Evolutionary conservation across 2,797 vertebrate genomes (phyloP).

Genomic region (Helostoma temminkii): DNA sequence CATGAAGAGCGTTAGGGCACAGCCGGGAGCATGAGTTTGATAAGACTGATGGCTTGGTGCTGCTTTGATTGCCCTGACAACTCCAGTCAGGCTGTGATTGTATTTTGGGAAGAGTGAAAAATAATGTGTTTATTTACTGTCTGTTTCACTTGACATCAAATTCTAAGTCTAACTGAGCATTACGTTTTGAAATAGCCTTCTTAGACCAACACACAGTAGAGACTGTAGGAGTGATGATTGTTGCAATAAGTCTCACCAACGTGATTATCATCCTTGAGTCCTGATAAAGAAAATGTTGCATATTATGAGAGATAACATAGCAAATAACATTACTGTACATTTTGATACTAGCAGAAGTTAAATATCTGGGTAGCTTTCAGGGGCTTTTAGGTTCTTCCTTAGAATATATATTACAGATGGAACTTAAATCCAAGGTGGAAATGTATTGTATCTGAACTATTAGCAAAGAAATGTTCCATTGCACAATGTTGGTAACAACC

Average conservation of each 20-base stretch:
- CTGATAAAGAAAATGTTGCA: conserved; percentile 38
- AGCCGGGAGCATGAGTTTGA: conserved; percentile 64
- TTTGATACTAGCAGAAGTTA: conserved; percentile 70
- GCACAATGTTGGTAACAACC: conserved; percentile 66
- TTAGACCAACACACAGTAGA: conserved; percentile 44
- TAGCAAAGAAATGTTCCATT: conserved; percentile 56
- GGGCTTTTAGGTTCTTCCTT: conserved; percentile 45
- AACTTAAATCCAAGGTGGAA: conserved; percentile 49
- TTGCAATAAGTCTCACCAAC: conserved; percentile 38
- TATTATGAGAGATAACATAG: conserved; percentile 53
- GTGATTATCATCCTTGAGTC: conserved; percentile 46
- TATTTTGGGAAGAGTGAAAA: conserved; percentile 34
- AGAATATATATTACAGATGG: conserved; percentile 54
- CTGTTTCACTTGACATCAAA: conserved; percentile 55
- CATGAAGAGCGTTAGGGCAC: conserved; percentile 46
- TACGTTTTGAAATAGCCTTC: conserved; percentile 47
- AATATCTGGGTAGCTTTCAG: conserved; percentile 60
- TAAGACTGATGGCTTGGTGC: conserved; percentile 64
- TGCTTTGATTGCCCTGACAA: conserved; percentile 61
- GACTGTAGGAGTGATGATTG: conserved; percentile 42
- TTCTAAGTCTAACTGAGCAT: conserved; percentile 50
- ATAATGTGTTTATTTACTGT: conserved; percentile 54
- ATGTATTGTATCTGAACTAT: conserved; percentile 58
- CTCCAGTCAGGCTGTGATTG: conserved; percentile 51
- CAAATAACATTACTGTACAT: conserved; percentile 55